Conservation (phyloP, 2,797 vertebrate genomes). For the Alauda arvensis region DNA sequence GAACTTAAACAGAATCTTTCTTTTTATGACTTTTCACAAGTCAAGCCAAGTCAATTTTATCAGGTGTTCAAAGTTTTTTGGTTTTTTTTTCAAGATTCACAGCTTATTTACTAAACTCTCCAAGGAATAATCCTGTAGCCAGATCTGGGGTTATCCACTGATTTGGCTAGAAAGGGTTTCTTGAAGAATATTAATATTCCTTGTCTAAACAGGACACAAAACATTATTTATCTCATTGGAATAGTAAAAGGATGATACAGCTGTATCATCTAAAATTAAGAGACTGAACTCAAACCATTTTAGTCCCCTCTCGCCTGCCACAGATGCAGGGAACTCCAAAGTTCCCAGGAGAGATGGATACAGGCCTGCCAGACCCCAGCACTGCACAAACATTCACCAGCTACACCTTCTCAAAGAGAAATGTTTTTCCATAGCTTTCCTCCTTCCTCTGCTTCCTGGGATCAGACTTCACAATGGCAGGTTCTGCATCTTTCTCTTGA, state of each 20-base stretch:
- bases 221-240: accelerated
- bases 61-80: neutral
- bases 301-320: neutral
- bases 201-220: neutral
- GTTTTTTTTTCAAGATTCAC: neutral
- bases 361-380: neutral
- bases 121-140: neutral
- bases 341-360: neutral
- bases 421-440: neutral
- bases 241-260: neutral
- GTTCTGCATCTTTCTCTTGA: neutral
- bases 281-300: neutral
- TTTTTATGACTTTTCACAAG: neutral
- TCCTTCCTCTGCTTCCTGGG: neutral
- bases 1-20: neutral
- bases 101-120: neutral
- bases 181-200: neutral
- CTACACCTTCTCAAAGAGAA: neutral
- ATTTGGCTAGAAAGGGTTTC: neutral
- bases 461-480: neutral
- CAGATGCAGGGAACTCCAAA: neutral
- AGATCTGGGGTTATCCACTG: neutral
- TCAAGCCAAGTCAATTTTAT: neutral
- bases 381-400: accelerated
- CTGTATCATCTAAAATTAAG: neutral